These are phyloP conservation scores for Dreissena rostriformis DNA, from an alignment of 1,140 invertebrate genomes.

Conservation along the genomic window DNA sequence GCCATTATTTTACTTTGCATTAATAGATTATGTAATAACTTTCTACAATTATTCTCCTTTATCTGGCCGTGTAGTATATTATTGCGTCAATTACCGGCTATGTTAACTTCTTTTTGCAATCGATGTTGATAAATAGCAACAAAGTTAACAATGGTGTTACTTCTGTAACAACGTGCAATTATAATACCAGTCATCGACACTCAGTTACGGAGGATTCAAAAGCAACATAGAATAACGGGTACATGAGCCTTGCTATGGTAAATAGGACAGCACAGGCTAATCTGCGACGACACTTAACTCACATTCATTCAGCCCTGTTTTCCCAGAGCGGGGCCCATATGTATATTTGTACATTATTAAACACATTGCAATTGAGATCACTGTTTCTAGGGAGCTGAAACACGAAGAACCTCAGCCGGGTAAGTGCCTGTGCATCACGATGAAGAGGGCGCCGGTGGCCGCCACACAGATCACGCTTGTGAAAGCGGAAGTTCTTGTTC, in stretches of 20 bases:
- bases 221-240: too few relatives aligned
- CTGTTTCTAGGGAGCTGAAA: constrained; percentile 64
- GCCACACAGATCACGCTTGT: constrained; percentile 80
- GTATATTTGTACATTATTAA: background rate
- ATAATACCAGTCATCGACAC: too few relatives aligned
- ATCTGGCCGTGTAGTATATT: too few relatives aligned
- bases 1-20: too few relatives aligned
- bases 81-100: too few relatives aligned
- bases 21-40: too few relatives aligned
- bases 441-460: constrained; percentile 60
- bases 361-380: background rate
- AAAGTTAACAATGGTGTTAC: background rate
- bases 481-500: constrained; percentile 78
- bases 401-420: constrained; percentile 70
- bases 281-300: background rate
- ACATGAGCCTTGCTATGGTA: too few relatives aligned
- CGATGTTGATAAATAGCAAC: background rate
- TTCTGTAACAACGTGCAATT: background rate
- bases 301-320: background rate
- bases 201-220: too few relatives aligned
- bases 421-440: constrained; percentile 55
- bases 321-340: background rate
- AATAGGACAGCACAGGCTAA: too few relatives aligned
- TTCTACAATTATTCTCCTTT: too few relatives aligned
- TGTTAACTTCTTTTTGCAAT: background rate